phyloP scores from a whole-genome alignment of 1,140 invertebrate genomes.

The Pogonomyrmex barbatus region DNA sequence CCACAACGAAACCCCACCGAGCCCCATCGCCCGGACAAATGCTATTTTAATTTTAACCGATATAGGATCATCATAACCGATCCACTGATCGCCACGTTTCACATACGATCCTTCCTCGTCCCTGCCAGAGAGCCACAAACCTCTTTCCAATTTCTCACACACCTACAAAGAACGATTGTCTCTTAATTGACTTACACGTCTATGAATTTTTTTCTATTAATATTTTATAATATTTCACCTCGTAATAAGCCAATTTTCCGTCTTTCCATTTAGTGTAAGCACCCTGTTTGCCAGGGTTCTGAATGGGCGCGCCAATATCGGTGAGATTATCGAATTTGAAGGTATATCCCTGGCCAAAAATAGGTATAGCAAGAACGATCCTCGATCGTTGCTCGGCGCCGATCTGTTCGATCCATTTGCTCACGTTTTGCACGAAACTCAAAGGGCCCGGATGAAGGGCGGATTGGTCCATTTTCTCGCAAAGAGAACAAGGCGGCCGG shows the following conservation, averaged over 20 bases:
- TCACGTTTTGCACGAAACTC: conserved; percentile 67
- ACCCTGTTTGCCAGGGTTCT: conserved; percentile 87
- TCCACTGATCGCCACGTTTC: conserved; percentile 92
- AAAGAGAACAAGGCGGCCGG: conserved; percentile 23
- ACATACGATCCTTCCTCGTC: conserved; percentile 91
- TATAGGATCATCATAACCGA: conserved; percentile 92
- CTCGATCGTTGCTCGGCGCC: conserved; percentile 87
- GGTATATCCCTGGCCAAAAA: conserved; percentile 89
- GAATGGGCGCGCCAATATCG: conserved; percentile 79
- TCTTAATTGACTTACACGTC: conserved; percentile 85
- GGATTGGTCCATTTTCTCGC: conserved; percentile 49
- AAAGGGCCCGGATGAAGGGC: conserved; percentile 80
- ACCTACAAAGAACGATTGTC: conserved; percentile 85
- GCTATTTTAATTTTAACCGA: conserved; percentile 90
- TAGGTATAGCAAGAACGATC: conserved; percentile 88
- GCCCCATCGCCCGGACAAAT: conserved; percentile 88
- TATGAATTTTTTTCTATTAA: background rate
- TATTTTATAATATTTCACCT: conserved; percentile 80
- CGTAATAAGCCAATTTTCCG: conserved; percentile 89
- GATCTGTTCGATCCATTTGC: conserved; percentile 81
- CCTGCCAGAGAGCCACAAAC: conserved; percentile 87
- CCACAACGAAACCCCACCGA: conserved; percentile 90
- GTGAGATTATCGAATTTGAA: conserved; percentile 84
- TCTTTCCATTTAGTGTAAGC: conserved; percentile 88
- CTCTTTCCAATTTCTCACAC: conserved; percentile 88